Base-by-base conservation (phyloP, 1,140 invertebrate species). In the Cecropterus lyciades region DNA sequence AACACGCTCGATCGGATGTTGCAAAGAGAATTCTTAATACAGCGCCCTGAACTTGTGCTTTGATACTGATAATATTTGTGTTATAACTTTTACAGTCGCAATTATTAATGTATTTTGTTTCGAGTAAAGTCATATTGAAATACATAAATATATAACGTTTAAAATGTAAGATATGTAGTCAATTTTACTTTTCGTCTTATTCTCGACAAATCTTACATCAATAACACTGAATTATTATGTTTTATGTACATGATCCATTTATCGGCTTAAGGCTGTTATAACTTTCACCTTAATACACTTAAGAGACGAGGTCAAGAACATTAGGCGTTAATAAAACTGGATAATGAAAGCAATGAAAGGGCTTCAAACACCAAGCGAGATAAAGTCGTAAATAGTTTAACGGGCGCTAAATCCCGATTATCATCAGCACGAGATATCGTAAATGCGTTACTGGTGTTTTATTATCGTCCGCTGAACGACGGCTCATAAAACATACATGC, bases 371-470 rank as follows among this genome's bases (percentile, higher is more conserved):
- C 40, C 27, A 56, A 24, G 30, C 56, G 65, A 43, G 65, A 67
- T 67, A 51, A 49, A 59, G 51, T 59, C 67, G 33, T 69, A 69
- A 69, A 69, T 43, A 59, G 30, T 65, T 63, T 69, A 49, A 69
- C 60, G 53, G 37, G 45, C 62, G 53, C 60, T 64, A 59, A 65
- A 65, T 69, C 67, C 59, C 60, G 46, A 69, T 65, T 56, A 69
- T 56, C 53, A 69, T 59, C 53, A 46, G 57, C 37, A 62, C 60
- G 48, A 62, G 33, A 49, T 57, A 56, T 53, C 51, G 51, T 69
- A 69, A 69, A 69, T 49, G 60, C 57, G 43, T 42, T 56, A 43
- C 33, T 46, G 57, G 43, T 49, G 48, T 53, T 68, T 68, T 63
- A 68, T 67, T n/a, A 30, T 33, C 33, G 42, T 1, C 15, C 52